These are phyloP conservation scores for Andrena praecox DNA, from an alignment of 2,888 invertebrate genomes.

Conservation along the genomic window DNA sequence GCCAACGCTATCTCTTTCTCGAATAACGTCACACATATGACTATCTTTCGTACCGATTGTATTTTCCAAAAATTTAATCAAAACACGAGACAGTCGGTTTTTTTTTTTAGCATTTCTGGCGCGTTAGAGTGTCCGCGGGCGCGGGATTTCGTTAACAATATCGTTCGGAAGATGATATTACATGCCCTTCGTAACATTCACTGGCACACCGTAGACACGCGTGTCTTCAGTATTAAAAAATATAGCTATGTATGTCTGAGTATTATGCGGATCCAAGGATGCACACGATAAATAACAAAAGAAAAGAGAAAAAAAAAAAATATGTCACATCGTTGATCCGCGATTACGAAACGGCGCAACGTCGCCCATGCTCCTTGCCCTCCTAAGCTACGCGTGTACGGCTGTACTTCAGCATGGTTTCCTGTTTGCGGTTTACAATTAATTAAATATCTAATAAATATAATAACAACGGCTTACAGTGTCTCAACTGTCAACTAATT, in stretches of 20 bases:
- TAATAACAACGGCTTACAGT: conserved; percentile 55
- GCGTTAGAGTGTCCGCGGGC: neutral
- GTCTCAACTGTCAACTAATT: conserved; percentile 62
- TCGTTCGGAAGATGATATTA: neutral
- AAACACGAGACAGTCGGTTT: neutral
- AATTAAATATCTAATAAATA: conserved; percentile 63
- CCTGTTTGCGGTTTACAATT: conserved; percentile 38
- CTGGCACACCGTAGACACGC: conserved; percentile 30
- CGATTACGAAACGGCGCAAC: conserved; percentile 22
- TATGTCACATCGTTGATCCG: conserved; percentile 17
- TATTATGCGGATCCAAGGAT: conserved; percentile 57
- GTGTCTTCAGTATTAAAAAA: conserved; percentile 32
- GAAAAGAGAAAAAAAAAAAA: conserved; percentile 3
- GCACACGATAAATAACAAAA: conserved; percentile 13
- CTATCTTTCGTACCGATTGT: conserved; percentile 3
- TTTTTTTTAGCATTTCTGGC: neutral
- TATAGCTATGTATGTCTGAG: conserved; percentile 58
- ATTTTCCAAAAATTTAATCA: conserved; percentile 12
- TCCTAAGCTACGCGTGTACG: conserved; percentile 25
- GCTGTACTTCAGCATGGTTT: conserved; percentile 20
- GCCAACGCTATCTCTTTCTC: neutral
- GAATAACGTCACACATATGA: conserved; percentile 13
- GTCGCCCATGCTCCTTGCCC: neutral
- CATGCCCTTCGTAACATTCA: conserved; percentile 2
- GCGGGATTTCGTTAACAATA: neutral